Evolutionary conservation across 2,113 vertebrate species (phyloP), one percentile per base, ranked within the genome.

Genomic region (Zosterops hypoxanthus): DNA sequence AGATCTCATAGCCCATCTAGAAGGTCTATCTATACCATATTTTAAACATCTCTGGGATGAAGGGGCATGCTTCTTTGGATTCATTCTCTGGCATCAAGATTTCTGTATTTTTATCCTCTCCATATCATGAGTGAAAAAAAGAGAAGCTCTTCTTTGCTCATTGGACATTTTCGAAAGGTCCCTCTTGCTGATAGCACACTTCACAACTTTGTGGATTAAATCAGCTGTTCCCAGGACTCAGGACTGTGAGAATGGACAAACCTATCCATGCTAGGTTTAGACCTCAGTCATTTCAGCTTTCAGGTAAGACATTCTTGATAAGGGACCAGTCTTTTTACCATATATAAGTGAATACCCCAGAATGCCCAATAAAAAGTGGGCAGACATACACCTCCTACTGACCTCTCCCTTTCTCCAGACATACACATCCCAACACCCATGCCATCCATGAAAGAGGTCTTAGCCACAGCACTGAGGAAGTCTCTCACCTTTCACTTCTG

Each of bases 381-480:
- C 36, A 50, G 9, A 12, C 9, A 11, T 8, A 31, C 8, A 60
- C 14, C 21, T 81, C 33, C 34, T 47, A 24, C 42, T 39, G 44
- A 44, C 11, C 42, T 76, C 29, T 18, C 12, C 13, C 29, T 75
- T 87, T 36, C 53, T 76, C 8, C 57, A 75, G 21, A 42, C 20
- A 23, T 10, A 31, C 0, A 46, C 0, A 1, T 39, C 24, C 12
- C 42, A 41, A 20, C 19, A 66, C 13, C 21, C 34, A 25, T 26
- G 24, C 47, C 20, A 60, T 11, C 24, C 33, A 36, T 18, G 9
- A 78, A 53, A 53, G 33, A 60, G 39, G 23, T 31, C 31, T 34
- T 47, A 53, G 17, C 39, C 8, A 1, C 23, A 39, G 16, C 21
- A 28, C 29, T n/a, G 12, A 44, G 33, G 53, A 66, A 69, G 14